These are phyloP conservation scores for Pyrochroa serraticornis DNA, from an alignment of 2,888 invertebrate genomes.

Conservation along the genomic window DNA sequence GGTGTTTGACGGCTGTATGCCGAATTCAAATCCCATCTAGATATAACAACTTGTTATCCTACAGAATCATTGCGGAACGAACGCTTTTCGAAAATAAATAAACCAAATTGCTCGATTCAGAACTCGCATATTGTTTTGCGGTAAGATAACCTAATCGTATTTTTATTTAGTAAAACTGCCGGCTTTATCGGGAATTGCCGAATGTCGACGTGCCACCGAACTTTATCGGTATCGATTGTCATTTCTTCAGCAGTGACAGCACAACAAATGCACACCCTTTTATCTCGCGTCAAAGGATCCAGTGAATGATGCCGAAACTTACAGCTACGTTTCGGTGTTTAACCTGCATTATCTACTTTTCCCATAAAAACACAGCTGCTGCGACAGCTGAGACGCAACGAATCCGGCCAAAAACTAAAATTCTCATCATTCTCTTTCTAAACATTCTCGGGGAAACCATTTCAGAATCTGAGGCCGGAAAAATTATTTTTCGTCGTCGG, in stretches of 20 bases:
- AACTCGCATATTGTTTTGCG: constrained; percentile 2
- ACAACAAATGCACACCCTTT: constrained; percentile 11
- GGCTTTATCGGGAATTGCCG: constrained; percentile 20
- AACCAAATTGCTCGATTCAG: not conserved
- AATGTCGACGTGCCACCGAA: constrained; percentile 18
- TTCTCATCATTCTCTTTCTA: too few relatives aligned
- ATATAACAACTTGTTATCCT: constrained; percentile 8
- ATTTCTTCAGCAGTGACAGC: constrained; percentile 8
- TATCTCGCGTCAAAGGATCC: constrained; percentile 5
- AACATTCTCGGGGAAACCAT: too few relatives aligned
- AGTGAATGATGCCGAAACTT: too few relatives aligned
- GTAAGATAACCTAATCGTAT: not conserved
- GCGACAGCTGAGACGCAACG: too few relatives aligned
- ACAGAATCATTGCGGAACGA: constrained; percentile 5
- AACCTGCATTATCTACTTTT: too few relatives aligned
- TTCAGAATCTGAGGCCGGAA: too few relatives aligned
- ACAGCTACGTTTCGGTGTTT: too few relatives aligned
- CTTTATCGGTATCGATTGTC: constrained; percentile 24
- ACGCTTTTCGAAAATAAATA: not conserved
- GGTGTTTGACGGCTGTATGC: constrained; percentile 3
- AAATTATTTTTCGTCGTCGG: too few relatives aligned
- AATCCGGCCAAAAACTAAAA: too few relatives aligned
- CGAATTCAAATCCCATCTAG: not conserved
- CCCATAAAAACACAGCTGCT: too few relatives aligned
- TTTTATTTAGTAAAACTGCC: constrained; percentile 13